These are phyloP conservation scores for Enteromius argenteus DNA, from an alignment of 2,797 vertebrate genomes.

Conservation along the genomic window DNA sequence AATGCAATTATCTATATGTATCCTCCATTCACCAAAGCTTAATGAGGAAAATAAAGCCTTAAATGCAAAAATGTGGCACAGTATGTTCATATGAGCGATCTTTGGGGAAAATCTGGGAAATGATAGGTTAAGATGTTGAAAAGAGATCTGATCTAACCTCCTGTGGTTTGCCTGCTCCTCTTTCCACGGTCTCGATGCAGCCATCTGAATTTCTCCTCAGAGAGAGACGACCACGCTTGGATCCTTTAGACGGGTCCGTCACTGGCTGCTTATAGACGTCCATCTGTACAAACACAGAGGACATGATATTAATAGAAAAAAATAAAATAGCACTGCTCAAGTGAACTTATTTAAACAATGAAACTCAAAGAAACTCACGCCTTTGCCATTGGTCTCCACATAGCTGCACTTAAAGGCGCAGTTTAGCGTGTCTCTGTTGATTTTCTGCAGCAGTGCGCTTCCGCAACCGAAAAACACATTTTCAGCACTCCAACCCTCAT, in stretches of 20 bases:
- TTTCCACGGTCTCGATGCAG: conserved; percentile 77
- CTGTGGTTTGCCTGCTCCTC: conserved; percentile 79
- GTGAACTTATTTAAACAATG: not conserved
- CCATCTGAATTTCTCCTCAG: conserved; percentile 79
- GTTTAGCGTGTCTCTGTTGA: conserved; percentile 82
- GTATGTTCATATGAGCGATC: not conserved
- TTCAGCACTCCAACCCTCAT: conserved; percentile 81
- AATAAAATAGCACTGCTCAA: not conserved
- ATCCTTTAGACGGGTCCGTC: conserved; percentile 80
- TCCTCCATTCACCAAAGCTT: not conserved
- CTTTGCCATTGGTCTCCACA: conserved; percentile 79
- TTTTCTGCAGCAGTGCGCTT: conserved; percentile 80
- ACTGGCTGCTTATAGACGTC: conserved; percentile 83
- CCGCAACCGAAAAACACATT: conserved; percentile 82
- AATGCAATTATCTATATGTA: not conserved
- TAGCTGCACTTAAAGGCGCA: conserved; percentile 85
- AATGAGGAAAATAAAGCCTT: too few species aligned
- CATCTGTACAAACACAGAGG: conserved; percentile 69
- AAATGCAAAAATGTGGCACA: not conserved
- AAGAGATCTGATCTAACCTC: conserved; percentile 70
- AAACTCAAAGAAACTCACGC: conserved; percentile 71
- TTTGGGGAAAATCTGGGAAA: not conserved
- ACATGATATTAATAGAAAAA: not conserved
- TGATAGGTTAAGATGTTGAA: not conserved
- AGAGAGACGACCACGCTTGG: conserved; percentile 78